Percentiles rank a stretch among this genome's conserved stretches.
These are phyloP conservation scores for Napeogenes sylphis DNA, from an alignment of 2,888 invertebrate genomes.

Conservation along the genomic window DNA sequence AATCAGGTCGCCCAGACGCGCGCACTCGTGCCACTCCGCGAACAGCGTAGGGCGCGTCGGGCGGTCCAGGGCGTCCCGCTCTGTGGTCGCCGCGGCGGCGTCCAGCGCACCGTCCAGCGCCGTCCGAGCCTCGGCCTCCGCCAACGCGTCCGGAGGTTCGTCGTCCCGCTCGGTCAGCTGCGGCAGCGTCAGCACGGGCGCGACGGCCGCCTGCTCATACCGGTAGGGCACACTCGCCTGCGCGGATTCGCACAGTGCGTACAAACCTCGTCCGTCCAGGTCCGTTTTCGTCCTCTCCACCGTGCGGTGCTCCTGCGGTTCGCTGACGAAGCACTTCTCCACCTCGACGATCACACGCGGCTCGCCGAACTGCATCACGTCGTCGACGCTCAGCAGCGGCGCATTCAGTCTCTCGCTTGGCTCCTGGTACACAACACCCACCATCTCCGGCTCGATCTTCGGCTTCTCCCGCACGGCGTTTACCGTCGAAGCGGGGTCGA, in stretches of 20 bases:
- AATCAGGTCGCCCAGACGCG: conserved; percentile 88
- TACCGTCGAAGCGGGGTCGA: conserved; percentile 28
- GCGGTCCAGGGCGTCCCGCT: conserved; percentile 48
- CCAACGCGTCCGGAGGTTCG: conserved; percentile 36
- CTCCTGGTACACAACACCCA: conserved; percentile 44
- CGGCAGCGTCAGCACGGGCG: conserved; percentile 44
- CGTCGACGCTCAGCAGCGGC: conserved; percentile 49
- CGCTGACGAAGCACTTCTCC: conserved; percentile 41
- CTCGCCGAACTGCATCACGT: conserved; percentile 42
- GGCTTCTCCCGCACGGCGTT: conserved; percentile 25
- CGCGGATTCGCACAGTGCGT: conserved; percentile 41
- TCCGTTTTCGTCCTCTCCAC: conserved; percentile 65
- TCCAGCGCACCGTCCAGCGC: conserved; percentile 33
- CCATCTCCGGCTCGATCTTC: conserved; percentile 37
- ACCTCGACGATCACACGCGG: conserved; percentile 25
- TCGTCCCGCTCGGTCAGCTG: conserved; percentile 22
- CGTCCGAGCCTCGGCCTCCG: conserved; percentile 29
- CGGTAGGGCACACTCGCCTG: conserved; percentile 43
- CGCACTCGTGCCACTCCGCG: conserved; percentile 94
- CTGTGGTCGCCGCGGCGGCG: conserved; percentile 22
- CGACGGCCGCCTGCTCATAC: conserved; percentile 46
- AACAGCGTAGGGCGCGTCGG: conserved; percentile 75
- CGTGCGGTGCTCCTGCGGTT: conserved; percentile 56
- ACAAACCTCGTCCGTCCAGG: conserved; percentile 50
- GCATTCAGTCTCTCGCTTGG: conserved; percentile 61